Percentiles rank a stretch among this genome's conserved stretches.
Evolutionary conservation across 2,888 invertebrate genomes (phyloP).

Genomic region (Andrena camellia): DNA sequence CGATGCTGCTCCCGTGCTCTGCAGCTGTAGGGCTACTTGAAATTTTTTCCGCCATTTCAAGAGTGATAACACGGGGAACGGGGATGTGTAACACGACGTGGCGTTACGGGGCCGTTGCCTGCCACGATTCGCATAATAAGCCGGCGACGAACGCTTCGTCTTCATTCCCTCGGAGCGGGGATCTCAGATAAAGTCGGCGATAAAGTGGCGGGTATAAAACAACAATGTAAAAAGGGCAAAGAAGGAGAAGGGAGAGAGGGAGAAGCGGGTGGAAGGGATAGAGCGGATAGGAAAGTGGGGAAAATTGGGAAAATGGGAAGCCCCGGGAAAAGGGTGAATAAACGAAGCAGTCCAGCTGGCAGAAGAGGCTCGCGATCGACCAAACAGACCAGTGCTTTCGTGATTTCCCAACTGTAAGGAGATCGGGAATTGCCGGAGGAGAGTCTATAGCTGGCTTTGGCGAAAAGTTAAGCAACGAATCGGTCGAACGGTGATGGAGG

Average conservation of each 20-base stretch:
- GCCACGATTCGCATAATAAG: conserved; percentile 20
- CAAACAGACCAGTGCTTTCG: conserved; percentile 45
- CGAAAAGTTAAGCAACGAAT: conserved; percentile 56
- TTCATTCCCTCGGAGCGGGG: not conserved
- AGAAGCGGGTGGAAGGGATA: not conserved
- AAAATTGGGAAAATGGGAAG: not conserved
- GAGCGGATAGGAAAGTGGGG: not conserved
- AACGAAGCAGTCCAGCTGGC: conserved; percentile 37
- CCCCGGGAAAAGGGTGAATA: conserved; percentile 47
- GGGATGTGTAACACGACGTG: conserved; percentile 4
- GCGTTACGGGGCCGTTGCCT: conserved; percentile 7
- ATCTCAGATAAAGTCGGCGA: conserved; percentile 20
- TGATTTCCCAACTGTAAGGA: conserved; percentile 54
- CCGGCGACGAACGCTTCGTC: not conserved
- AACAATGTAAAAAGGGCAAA: not conserved
- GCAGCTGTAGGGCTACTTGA: not conserved
- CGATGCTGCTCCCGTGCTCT: conserved; percentile 16
- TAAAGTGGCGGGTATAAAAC: conserved; percentile 34
- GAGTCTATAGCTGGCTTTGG: conserved; percentile 42
- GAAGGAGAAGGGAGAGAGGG: not conserved
- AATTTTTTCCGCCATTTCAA: conserved; percentile 6
- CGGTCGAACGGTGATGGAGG: conserved; percentile 12
- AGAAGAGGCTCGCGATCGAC: conserved; percentile 48
- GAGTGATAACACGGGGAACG: conserved; percentile 11
- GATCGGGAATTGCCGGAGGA: conserved; percentile 41